A percentile compares a stretch with the other conserved stretches of the same genome.
Evolutionary conservation across 2,113 vertebrate genomes (phyloP).

Genomic region (Neotoma lepida): DNA sequence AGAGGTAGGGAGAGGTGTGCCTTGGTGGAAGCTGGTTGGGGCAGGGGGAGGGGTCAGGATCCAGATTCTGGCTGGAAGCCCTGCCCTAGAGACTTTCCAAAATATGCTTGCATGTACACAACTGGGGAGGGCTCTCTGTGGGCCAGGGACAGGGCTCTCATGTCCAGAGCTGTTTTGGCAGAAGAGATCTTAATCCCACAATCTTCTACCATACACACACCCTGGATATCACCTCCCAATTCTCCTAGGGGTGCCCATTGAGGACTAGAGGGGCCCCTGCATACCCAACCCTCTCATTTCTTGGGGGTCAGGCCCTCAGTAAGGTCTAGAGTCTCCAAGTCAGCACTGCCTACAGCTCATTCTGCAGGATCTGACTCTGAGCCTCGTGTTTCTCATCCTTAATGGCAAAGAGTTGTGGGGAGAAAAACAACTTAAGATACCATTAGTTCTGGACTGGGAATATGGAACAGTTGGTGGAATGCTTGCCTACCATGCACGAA

Average conservation of each 20-base stretch:
- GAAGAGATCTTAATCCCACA: not conserved
- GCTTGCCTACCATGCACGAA: not conserved
- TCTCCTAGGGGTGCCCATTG: not conserved
- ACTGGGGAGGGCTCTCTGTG: fast-evolving
- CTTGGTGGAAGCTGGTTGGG: not conserved
- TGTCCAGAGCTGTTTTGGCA: not conserved
- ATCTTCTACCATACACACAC: not conserved
- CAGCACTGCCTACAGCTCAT: not conserved
- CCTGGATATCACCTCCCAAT: not conserved
- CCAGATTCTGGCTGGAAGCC: not conserved
- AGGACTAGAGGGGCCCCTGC: not conserved
- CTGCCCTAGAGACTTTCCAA: not conserved
- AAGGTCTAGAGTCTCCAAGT: not conserved
- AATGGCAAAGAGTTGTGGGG: not conserved
- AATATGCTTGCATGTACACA: not conserved
- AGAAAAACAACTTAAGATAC: not conserved
- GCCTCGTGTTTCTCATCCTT: not conserved
- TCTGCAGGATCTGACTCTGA: not conserved
- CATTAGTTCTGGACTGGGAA: not conserved
- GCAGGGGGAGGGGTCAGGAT: not conserved
- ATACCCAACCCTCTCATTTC: not conserved
- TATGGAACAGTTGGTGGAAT: not conserved
- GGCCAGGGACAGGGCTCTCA: not conserved
- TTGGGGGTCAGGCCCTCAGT: not conserved
- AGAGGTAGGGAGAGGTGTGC: not conserved